Evolutionary conservation across 2,797 vertebrate species (phyloP).

Genomic region (Diglossa cyanea): DNA sequence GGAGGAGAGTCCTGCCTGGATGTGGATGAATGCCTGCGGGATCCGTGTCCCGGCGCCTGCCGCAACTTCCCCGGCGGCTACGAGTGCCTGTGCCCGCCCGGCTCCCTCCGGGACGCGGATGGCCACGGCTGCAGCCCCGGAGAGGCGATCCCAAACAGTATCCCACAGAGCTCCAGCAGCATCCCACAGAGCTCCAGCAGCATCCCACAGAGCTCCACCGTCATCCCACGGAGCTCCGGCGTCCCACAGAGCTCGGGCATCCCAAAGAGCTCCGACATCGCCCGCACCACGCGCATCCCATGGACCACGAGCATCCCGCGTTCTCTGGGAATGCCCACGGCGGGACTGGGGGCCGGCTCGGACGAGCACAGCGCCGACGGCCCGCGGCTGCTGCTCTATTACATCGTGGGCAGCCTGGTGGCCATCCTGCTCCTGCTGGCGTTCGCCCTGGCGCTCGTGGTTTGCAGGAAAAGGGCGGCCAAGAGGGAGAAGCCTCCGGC

Average conservation of each 20-base stretch:
- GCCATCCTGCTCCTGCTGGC: constrained; percentile 68
- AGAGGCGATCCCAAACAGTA: not conserved
- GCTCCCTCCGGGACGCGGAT: not conserved
- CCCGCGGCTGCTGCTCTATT: constrained; percentile 69
- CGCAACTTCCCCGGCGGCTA: constrained; percentile 67
- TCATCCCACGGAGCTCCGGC: not conserved
- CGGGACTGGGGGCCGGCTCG: rapidly evolving
- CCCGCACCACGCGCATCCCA: rapidly evolving
- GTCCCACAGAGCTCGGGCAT: rapidly evolving
- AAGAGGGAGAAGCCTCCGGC: constrained; percentile 25
- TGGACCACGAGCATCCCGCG: not conserved
- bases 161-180: not conserved
- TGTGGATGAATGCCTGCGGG: constrained; percentile 67
- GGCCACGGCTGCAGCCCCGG: constrained; percentile 12
- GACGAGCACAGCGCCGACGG: not conserved
- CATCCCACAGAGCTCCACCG: not conserved
- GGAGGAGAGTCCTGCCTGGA: constrained; percentile 58
- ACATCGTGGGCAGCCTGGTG: constrained; percentile 73
- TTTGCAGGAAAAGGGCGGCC: constrained; percentile 52
- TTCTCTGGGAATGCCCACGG: not conserved
- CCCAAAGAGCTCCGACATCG: not conserved
- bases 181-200: rapidly evolving
- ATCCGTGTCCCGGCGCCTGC: constrained; percentile 66
- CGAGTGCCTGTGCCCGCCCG: constrained; percentile 55
- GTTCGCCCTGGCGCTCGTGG: constrained; percentile 43